These are phyloP conservation scores for Yponomeuta plumbellus DNA, from an alignment of 2,888 invertebrate genomes.

Conservation along the genomic window DNA sequence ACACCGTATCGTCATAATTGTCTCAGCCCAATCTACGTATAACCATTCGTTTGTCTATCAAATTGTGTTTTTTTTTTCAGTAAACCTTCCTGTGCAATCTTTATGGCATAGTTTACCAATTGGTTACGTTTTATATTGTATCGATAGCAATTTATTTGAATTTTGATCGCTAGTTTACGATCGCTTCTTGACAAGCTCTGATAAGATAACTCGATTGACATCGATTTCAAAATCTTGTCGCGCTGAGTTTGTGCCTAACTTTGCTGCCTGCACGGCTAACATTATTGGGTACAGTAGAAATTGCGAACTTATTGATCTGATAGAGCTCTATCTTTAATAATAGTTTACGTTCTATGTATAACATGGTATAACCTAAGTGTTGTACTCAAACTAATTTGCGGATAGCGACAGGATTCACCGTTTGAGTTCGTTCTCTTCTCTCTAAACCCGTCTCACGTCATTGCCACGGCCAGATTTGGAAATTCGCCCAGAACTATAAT, in stretches of 20 bases:
- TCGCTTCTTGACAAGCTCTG: constrained; percentile 21
- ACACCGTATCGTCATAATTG: neutral
- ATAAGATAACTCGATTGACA: constrained; percentile 20
- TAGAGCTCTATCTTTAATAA: neutral
- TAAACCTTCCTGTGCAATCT: neutral
- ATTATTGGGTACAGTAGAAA: neutral
- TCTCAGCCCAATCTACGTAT: neutral
- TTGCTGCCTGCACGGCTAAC: neutral
- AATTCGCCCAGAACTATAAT: constrained; percentile 43
- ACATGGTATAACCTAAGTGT: no score
- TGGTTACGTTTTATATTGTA: constrained; percentile 16
- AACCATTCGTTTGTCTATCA: neutral
- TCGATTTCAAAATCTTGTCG: neutral
- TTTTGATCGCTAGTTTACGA: constrained; percentile 24
- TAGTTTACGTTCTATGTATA: no score
- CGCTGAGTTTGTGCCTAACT: neutral
- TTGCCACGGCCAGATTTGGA: constrained; percentile 42
- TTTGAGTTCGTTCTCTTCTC: constrained; percentile 23
- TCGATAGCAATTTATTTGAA: constrained; percentile 25
- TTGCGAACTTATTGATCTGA: neutral
- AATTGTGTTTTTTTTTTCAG: neutral
- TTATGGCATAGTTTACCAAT: constrained; percentile 8
- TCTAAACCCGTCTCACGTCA: constrained; percentile 29
- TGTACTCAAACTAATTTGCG: neutral
- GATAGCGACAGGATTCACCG: neutral